These are phyloP conservation scores for Paedocypris sp. DNA, from an alignment of 2,113 vertebrate species.

Conservation along the genomic window DNA sequence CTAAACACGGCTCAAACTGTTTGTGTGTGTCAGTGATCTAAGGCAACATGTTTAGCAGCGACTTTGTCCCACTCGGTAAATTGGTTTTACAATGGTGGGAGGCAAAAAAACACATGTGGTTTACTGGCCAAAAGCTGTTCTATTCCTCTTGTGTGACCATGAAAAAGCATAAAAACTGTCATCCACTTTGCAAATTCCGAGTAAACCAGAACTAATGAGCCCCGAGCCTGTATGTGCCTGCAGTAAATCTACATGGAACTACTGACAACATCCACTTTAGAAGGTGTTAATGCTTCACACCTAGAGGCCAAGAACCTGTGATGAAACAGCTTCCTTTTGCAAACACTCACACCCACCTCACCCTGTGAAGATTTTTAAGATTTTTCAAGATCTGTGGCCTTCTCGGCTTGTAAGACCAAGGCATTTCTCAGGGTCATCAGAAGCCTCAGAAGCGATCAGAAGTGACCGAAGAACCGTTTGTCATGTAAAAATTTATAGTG, in stretches of 20 bases:
- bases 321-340: slow-evolving; percentile 46
- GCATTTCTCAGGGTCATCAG: background rate
- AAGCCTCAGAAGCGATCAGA: no score
- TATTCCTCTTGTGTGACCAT: background rate
- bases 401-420: background rate
- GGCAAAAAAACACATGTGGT: background rate
- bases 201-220: slow-evolving; percentile 13
- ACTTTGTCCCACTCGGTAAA: background rate
- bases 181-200: background rate
- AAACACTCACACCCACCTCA: slow-evolving; percentile 43
- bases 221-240: background rate
- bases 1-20: background rate
- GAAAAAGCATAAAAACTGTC: slow-evolving; percentile 11
- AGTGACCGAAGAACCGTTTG: no score
- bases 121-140: background rate
- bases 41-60: background rate
- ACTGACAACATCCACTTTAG: slow-evolving; percentile 18
- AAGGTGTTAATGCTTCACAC: slow-evolving; percentile 52
- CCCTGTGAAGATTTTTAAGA: slow-evolving; percentile 29
- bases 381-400: slow-evolving; percentile 18
- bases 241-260: slow-evolving; percentile 34
- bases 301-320: slow-evolving; percentile 39
- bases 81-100: background rate
- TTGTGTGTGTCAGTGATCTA: background rate
- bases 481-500: no score